These are phyloP conservation scores for Collichthys lucidus DNA, from an alignment of 2,113 vertebrate species.

Conservation along the genomic window DNA sequence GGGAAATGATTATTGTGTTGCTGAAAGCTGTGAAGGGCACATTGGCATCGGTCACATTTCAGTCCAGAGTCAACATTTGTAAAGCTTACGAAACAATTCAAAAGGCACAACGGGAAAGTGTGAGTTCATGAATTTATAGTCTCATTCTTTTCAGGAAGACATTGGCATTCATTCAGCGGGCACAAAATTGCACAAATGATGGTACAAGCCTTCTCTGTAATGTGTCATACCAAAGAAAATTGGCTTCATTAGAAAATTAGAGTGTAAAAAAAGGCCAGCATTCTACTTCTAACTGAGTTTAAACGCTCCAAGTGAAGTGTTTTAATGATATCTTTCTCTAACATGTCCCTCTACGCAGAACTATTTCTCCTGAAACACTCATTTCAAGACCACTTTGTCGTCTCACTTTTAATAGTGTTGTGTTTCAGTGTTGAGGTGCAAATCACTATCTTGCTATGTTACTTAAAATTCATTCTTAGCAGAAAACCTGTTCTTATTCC, in stretches of 20 bases:
- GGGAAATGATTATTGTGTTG: slow-evolving; percentile 76
- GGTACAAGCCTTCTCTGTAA: neutral
- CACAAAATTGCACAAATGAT: neutral
- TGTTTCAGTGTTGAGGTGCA: slow-evolving; percentile 58
- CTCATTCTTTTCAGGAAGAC: neutral
- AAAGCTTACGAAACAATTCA: neutral
- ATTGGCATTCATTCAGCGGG: neutral
- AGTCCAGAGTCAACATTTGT: neutral
- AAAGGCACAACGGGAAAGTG: neutral
- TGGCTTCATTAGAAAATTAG: slow-evolving; percentile 13
- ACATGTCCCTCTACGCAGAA: neutral
- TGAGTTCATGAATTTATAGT: neutral
- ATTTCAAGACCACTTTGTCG: slow-evolving; percentile 54
- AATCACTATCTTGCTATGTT: slow-evolving; percentile 36
- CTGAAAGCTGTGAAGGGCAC: slow-evolving; percentile 52
- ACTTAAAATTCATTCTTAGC: slow-evolving; percentile 42
- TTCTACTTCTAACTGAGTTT: neutral
- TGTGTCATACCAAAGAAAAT: slow-evolving; percentile 36
- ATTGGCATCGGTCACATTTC: slow-evolving; percentile 18
- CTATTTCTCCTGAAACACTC: slow-evolving; percentile 62
- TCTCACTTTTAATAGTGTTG: slow-evolving; percentile 59
- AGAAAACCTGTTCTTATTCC: slow-evolving; percentile 25
- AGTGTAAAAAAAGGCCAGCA: neutral
- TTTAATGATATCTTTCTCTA: slow-evolving; percentile 33
- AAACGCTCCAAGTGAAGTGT: neutral